These are phyloP conservation scores for Turdus rufiventris DNA, from an alignment of 2,113 vertebrate genomes.

Conservation along the genomic window DNA sequence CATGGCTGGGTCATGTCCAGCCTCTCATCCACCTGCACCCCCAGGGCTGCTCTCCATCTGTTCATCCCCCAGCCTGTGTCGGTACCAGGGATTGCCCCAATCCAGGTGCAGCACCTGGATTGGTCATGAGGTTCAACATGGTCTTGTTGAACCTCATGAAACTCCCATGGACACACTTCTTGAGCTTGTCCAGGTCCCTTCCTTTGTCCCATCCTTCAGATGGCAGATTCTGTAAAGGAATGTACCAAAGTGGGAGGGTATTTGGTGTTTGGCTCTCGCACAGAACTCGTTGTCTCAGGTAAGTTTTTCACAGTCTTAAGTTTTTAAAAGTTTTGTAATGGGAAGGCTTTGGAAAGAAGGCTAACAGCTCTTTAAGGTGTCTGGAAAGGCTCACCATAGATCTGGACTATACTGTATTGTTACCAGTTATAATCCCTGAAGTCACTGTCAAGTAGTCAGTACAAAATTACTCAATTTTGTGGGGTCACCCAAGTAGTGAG, in stretches of 20 bases:
- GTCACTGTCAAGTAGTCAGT: neutral
- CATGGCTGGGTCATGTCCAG: neutral
- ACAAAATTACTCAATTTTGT: neutral
- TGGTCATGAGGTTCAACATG: too few relatives aligned
- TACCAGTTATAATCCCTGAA: neutral
- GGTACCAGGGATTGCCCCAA: accelerated
- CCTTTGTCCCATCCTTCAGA: neutral
- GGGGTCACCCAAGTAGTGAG: neutral
- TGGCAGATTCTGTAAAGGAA: neutral
- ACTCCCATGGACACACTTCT: neutral
- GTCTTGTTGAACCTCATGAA: neutral
- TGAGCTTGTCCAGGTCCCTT: neutral
- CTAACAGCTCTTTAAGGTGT: neutral
- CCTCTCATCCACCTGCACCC: neutral
- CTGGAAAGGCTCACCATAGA: neutral
- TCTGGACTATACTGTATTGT: neutral
- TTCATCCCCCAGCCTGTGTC: neutral
- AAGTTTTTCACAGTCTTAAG: neutral
- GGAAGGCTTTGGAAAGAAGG: neutral
- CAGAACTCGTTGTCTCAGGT: neutral
- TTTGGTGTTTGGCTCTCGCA: neutral
- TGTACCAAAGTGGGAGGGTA: accelerated
- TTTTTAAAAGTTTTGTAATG: neutral
- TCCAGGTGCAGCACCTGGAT: neutral
- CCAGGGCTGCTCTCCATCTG: neutral